Base-by-base conservation (phyloP, 2,113 vertebrate genomes). In the Miniopterus natalensis region DNA sequence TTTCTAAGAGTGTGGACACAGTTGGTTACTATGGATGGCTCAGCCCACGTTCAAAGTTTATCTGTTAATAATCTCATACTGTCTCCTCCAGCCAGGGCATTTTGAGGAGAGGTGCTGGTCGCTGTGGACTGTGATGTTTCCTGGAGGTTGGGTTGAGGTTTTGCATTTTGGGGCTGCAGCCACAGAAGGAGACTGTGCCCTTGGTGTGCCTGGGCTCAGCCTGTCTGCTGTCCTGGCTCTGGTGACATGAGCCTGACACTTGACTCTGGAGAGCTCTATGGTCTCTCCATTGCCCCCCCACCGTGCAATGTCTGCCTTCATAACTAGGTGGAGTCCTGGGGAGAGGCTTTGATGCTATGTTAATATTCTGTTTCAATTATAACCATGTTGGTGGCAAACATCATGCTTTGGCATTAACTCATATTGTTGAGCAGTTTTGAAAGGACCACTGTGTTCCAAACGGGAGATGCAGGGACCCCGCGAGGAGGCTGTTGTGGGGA, bases 311-410 rank as follows among this genome's bases (percentile, higher is more conserved):
- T 42, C 36, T 73, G 40, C 68, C 51, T 42, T 55, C 8, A 4
- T 20, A 45, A 47, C 9, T 6, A 9, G 31, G 0, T 14, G 53
- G 65, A 7, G 5, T 36, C 77, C 61, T 5, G 29, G 75, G 25
- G 20, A 57, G 75, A 27, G 1, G 7, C 14, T 13, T 6, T 8
- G 29, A 27, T 75, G 27, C 27, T 0, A 2, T 4, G 0, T 0
- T 21, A n/a, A 10, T 7, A 0, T 20, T 66, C 51, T 6, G 11
- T 40, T 29, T 40, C 3, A 0, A 4, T 21, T 12, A 6, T 17
- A 4, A 8, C 92, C 9, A 0, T 17, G 13, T 8, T 1, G 17
- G 57, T 11, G 13, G 40, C 4, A 47, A 4, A 27, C 40, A 3
- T 3, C 11, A 20, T 1, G 29, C n/a, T 17, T 21, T 18, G 6